Base-by-base conservation (phyloP, 1,140 invertebrate genomes). In the Pseudomyrmex gracilis region DNA sequence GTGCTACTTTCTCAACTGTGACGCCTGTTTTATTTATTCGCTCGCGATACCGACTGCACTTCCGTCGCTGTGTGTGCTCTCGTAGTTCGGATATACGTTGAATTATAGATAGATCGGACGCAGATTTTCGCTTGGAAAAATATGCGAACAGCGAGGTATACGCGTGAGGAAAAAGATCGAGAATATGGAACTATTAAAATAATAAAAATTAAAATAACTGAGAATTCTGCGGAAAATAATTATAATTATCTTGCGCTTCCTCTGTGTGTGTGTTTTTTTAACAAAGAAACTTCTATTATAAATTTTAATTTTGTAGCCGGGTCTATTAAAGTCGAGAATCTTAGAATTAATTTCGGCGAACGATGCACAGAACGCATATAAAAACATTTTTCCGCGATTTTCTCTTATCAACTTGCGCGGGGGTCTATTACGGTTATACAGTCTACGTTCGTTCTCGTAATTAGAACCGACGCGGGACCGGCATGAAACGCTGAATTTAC, bases 401-500 rank as follows among this genome's bases (percentile, higher is more conserved):
- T 3, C 51, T 20, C 78, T 82, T 73, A 85, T 86, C 60, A 58
- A 64, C 45, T 73, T 71, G 24, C 53, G 45, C 73, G 9, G 10
- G 5, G 7, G 76, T 49, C 47, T 66, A 53, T 86, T 86, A 86
- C 47, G 53, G 67, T 78, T 68, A 70, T 61, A 22, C 57, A 43
- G 20, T 51, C 51, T 17, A 24, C 17, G 66, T 58, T 64, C 70
- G 84, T 74, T 86, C 51, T 73, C 60, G 85, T 77, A 74, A 87
- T 88, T 74, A 85, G 85, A 73, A 83, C 61, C n/a, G 61, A 60
- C 85, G 15, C 60, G 24, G 45, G 13, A 51, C 22, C 55, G 34
- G 57, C 47, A 58, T 57, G 58, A 82, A 67, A 68, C 82, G 82
- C 20, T 68, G 68, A 87, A 84, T 88, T 88, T 87, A 84, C 86